Percentiles rank a stretch among this genome's conserved stretches.
Evolutionary conservation across 2,797 vertebrate genomes (phyloP).

Genomic region (Salarias fasciatus): DNA sequence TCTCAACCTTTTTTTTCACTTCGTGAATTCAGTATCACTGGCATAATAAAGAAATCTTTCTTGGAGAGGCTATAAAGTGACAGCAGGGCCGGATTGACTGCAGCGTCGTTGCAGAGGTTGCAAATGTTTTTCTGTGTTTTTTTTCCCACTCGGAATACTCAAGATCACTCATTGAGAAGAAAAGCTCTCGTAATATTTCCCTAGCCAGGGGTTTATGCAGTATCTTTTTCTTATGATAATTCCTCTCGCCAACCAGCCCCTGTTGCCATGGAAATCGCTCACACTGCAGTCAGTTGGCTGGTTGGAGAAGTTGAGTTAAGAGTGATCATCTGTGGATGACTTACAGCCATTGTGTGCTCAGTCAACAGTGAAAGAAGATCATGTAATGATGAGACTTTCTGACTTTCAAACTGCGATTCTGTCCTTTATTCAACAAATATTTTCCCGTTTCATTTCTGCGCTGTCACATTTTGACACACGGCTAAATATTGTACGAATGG

Average conservation of each 20-base stretch:
- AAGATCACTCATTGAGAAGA: constrained; percentile 40
- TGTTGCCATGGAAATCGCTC: constrained; percentile 51
- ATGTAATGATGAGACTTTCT: not conserved
- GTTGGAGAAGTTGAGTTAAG: constrained; percentile 20
- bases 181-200: constrained; percentile 55
- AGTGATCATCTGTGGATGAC: constrained; percentile 8
- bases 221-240: constrained; percentile 60
- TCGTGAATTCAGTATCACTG: constrained; percentile 6
- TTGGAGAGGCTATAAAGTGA: not conserved
- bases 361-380: not conserved
- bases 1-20: constrained; percentile 20
- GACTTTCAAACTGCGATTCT: no score
- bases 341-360: not conserved
- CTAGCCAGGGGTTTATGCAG: constrained; percentile 45
- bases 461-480: no score
- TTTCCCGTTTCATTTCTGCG: no score
- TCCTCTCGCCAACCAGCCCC: constrained; percentile 32
- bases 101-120: constrained; percentile 20
- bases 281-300: constrained; percentile 26
- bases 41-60: constrained; percentile 11
- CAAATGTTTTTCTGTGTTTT: constrained; percentile 11
- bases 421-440: no score
- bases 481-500: no score
- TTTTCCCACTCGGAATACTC: constrained; percentile 32
- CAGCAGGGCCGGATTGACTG: constrained; percentile 9